These are phyloP conservation scores for Petrocephalus schoutedeni DNA, from an alignment of 2,797 vertebrate species.

Conservation along the genomic window DNA sequence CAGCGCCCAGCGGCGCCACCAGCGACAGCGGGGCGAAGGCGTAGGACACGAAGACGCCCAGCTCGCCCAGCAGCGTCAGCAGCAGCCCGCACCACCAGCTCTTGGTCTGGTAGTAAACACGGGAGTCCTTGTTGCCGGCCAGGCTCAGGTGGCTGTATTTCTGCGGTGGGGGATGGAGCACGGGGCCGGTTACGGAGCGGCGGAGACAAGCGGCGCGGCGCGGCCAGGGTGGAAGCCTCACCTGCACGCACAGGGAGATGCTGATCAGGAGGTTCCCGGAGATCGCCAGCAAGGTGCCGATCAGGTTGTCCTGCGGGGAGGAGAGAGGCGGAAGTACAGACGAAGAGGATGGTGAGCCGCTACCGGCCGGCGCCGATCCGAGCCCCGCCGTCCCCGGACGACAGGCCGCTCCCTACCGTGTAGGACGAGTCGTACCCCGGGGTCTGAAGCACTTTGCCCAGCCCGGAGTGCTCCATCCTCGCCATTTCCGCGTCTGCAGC, in stretches of 20 bases:
- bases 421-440: conserved; percentile 42
- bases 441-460: conserved; percentile 12
- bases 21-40: conserved; percentile 86
- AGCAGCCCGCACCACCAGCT: conserved; percentile 89
- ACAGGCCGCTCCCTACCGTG: conserved; percentile 46
- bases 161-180: conserved; percentile 45
- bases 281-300: conserved; percentile 87
- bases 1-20: conserved; percentile 81
- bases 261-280: conserved; percentile 89
- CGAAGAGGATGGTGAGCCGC: neutral
- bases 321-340: neutral
- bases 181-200: neutral
- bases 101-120: conserved; percentile 85
- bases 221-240: conserved; percentile 43
- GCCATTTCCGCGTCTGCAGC: conserved; percentile 37
- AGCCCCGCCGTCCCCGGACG: neutral
- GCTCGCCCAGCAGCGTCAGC: conserved; percentile 77
- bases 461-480: conserved; percentile 6
- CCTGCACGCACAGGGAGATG: conserved; percentile 89
- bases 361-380: neutral
- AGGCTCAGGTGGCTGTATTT: conserved; percentile 86
- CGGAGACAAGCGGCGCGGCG: neutral
- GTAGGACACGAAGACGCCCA: conserved; percentile 82
- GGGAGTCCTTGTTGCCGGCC: conserved; percentile 75
- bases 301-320: conserved; percentile 80